A percentile compares a stretch with the other conserved stretches of the same genome.
Conservation (phyloP, 1,140 invertebrate genomes). For the Drepana arcuata region DNA sequence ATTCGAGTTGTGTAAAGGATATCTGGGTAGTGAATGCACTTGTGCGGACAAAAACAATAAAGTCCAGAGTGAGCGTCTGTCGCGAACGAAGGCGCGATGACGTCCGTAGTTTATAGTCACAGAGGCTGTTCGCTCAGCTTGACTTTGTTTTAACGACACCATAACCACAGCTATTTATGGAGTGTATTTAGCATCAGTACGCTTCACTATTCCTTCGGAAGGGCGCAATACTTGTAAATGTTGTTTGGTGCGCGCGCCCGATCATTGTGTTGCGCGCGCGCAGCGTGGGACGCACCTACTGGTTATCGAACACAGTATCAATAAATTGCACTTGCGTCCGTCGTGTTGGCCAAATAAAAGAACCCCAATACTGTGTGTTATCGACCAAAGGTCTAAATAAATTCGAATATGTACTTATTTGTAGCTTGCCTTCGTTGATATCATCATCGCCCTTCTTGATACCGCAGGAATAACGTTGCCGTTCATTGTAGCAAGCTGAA, state of each 20-base stretch:
- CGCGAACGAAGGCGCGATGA: conserved; percentile 31
- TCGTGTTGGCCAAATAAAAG: conserved; percentile 62
- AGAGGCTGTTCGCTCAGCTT: conserved; percentile 52
- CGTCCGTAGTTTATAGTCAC: conserved; percentile 36
- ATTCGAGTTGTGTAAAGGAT: too few species aligned
- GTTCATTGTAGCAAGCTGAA: background rate
- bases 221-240: conserved; percentile 40
- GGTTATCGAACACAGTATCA: conserved; percentile 61
- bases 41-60: background rate
- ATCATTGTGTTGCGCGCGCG: conserved; percentile 31
- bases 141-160: conserved; percentile 64
- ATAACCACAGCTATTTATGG: conserved; percentile 59
- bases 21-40: background rate
- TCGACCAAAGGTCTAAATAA: conserved; percentile 64
- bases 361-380: conserved; percentile 44
- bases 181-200: conserved; percentile 49
- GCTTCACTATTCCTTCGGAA: conserved; percentile 41
- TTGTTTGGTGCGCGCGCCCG: conserved; percentile 22
- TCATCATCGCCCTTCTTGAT: conserved; percentile 37
- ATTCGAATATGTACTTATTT: conserved; percentile 57
- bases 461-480: background rate
- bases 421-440: conserved; percentile 49
- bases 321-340: conserved; percentile 65
- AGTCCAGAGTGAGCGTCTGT: background rate
- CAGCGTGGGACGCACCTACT: conserved; percentile 60